Base-by-base conservation (phyloP, 2,888 invertebrate species). In the Tanytarsus gracilentus region DNA sequence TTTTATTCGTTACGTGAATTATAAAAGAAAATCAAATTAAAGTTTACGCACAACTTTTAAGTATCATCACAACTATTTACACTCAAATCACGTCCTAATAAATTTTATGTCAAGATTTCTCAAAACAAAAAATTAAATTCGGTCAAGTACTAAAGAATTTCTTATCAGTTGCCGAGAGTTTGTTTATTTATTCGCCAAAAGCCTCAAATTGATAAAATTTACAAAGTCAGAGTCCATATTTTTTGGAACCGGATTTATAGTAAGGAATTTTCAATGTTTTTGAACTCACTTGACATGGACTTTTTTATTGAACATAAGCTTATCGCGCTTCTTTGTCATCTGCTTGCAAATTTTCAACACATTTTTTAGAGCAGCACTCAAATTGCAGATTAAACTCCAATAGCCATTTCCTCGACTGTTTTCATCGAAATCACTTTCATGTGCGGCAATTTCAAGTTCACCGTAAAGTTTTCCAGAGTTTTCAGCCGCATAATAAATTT, bases 351-450 rank as follows among this genome's bases (percentile, higher is more conserved):
- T 36, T 40, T 56, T 56, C 26, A 11, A 6, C 23, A 39, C 11
- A 8, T 18, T 40, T 8, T 40, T 56, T 7, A 56, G 16, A 16
- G 89, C 88, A 49, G 84, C 83, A 68, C 93, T 85, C 2, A 88
- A 82, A 6, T 95, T 82, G 29, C 81, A 79, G 0, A 90, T 76
- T 68, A 94, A 89, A 67, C 95, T 96, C 63, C 97, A 79, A 71
- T 92, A 96, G 0, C 98, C 98, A 75, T 98, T 98, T 1, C 91
- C 95, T 0, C 89, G 92, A 0, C 87, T 86, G 30, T 79, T 73
- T 53, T 79, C 79, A 71, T 91, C 88, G 67, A 88, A 92, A 71
- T 97, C 96, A 72, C 86, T 96, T 27, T 76, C 72, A 5, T 82
- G 80, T 7, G 85, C 87, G 62, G 84, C 78, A 67, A 76, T 76